Base-by-base conservation (phyloP, 2,113 vertebrate genomes). In the Gavialis gangeticus region DNA sequence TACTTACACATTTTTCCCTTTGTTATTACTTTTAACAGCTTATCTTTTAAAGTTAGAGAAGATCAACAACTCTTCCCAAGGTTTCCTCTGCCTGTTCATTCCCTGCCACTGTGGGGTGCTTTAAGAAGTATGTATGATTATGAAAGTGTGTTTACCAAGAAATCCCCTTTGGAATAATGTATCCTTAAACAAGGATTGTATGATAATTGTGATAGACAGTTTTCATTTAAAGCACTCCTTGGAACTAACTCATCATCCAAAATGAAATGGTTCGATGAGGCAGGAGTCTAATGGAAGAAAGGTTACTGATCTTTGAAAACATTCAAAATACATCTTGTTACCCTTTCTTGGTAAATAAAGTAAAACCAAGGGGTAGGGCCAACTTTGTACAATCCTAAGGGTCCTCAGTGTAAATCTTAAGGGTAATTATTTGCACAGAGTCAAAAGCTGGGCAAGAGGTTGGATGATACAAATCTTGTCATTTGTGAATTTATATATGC, bases 131-230 rank as follows among this genome's bases (percentile, higher is more conserved):
- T 63, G 87, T 92, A 55, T 6, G 58, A 28, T n/a, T 15, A 8
- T 60, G 87, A 76, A 1, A 90, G 19, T 63, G 28, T 75, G 7
- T 15, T 90, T 67, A 59, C 57, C 67, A 89, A 90, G 59, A 91
- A 88, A 55, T 82, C 88, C 77, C 30, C 28, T 62, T 12, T 90
- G 22, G 90, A 95, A 87, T 87, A 83, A 85, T 75, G 71, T 85
- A 59, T 30, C 94, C 19, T 66, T 1, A 85, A 87, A 58, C 25
- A 93, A 91, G 6, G 80, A 82, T 86, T 87, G 78, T 22, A n/a
- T 66, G 2, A 6, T 69, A 87, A 75, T 75, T 91, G 10, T 66
- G 64, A 12, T 58, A 30, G 79, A 81, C 66, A 2, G 2, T 75
- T 93, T 67, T 80, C 21, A 64, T 60, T n/a, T 85, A 66, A 56